Base-by-base conservation (phyloP, 2,888 invertebrate species). In the Cheilosia impressa region DNA sequence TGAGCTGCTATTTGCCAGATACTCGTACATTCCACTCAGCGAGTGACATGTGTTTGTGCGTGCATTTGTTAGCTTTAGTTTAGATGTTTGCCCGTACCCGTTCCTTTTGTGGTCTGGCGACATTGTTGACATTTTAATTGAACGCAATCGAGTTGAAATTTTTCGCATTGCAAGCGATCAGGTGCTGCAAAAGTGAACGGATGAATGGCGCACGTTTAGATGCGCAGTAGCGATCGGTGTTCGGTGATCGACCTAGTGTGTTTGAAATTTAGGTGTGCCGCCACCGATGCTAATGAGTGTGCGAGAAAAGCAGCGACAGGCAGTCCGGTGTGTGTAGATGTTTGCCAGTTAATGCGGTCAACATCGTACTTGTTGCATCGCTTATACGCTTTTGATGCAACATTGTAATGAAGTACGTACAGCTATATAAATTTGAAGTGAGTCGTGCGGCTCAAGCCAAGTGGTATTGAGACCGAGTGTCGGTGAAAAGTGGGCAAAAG, bases 71-170 rank as follows among this genome's bases (percentile, higher is more conserved):
- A 41, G 19, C 41, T 57, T 19, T 73, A 53, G 50, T 27, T 82
- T 55, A 52, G 10, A 72, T 52, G 22, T 43, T 13, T 31, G 31
- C 9, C 31, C 31, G 31, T 31, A 22, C 17, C n/a, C 17, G 38
- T 66, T 52, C 9, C 10, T 63, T 45, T 53, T 53, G 53, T 57
- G 50, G 41, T 27, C 27, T 53, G 72, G 76, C 65, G 76, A 81
- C 85, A 85, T 85, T 85, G 80, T 77, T 81, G 80, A 80, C 76
- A 85, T 76, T 73, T 76, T 77, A 80, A 85, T 81, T 81, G 77
- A 85, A 69, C 79, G 71, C 80, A 76, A 75, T 84, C 75, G 84
- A 22, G 57, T 75, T 50, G 43, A 75, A 73, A 63, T 38, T 68
- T 47, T 58, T 73, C 73, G 58, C 57, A 53, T 22, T 52, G 17